Evolutionary conservation across 1,140 invertebrate genomes (phyloP).

Genomic region (Ruditapes philippinarum): DNA sequence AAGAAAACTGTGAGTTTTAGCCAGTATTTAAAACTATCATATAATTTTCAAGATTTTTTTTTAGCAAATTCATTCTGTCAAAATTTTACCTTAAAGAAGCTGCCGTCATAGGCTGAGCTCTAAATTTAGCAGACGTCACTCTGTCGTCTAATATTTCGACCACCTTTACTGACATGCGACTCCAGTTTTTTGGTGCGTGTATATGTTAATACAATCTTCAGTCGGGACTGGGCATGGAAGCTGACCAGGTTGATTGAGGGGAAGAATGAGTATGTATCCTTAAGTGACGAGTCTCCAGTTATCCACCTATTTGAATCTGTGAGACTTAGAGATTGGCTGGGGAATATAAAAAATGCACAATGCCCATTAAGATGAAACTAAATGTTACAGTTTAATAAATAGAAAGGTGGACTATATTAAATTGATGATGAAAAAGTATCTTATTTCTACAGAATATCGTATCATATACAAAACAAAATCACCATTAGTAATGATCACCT

Average conservation of each 20-base stretch:
- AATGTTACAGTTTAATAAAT: too few relatives aligned
- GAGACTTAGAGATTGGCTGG: slow-evolving; percentile 5
- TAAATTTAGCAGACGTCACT: slow-evolving; percentile 77
- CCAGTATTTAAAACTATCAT: too few relatives aligned
- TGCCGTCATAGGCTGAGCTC: slow-evolving; percentile 30
- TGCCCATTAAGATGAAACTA: too few relatives aligned
- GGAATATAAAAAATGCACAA: too few relatives aligned
- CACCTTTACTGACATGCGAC: slow-evolving; percentile 74
- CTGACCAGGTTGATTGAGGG: slow-evolving; percentile 85
- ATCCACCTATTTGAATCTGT: slow-evolving; percentile 51
- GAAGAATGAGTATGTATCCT: slow-evolving; percentile 78
- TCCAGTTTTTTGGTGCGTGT: slow-evolving; percentile 79
- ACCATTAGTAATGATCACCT: too few relatives aligned
- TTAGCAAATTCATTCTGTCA: background rate
- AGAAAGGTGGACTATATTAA: too few relatives aligned
- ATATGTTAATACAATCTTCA: slow-evolving; percentile 80
- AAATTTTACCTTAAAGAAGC: slow-evolving; percentile 49
- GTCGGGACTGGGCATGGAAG: slow-evolving; percentile 83
- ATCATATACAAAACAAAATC: too few relatives aligned
- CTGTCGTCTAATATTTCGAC: slow-evolving; percentile 73
- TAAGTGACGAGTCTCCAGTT: background rate
- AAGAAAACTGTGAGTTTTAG: too few relatives aligned
- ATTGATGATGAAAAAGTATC: too few relatives aligned
- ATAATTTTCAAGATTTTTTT: too few relatives aligned
- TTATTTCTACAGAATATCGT: too few relatives aligned